Evolutionary conservation across 35 echinoderm and acorn worm genomes (phyloP), one percentile per base, ranked within the genome.

Genomic region (Lytechinus variegatus): DNA sequence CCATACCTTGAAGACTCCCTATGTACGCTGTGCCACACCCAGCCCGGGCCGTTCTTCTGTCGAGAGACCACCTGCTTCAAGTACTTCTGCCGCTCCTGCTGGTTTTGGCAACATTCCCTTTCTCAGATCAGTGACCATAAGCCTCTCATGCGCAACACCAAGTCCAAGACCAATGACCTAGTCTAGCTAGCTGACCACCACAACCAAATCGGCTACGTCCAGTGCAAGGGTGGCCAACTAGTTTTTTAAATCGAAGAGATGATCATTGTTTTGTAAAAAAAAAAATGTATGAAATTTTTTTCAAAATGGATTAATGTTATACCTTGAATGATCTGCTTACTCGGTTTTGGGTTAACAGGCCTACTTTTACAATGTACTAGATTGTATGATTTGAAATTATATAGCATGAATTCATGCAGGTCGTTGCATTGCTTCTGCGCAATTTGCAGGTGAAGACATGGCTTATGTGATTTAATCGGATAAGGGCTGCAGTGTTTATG

Each of bases 31-130:
- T 99, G 98, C 57, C 96, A 97, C 55, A 96, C 96, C 51, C 95
- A 98, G 24, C 91, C 98, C 14, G 98, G 98, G 10, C 97, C 97
- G 28, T 99, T 99, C 92, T 99, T 99, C 97, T 99, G 98, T 52
- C 98, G 98, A 14, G 98, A 99, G 61, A 92, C 91, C 16, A 95
- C 95, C 27, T 99, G 98, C 89, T 99, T 99, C 97, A 99, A 97
- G 93, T 99, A 99, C 72, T 99, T 98, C 95, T 99, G 98, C 79
- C 96, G 97, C 27, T 99, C 98, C 16, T 99, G 98, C 89, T 99
- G 98, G 98, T 58, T 99, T 14, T 99, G 98, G 98, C 98, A 98
- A 71, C 98, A 99, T 94, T 99, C 98, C 13, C 96, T 99, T 11
- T 95, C 96, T 4, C 96, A 97, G 52, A 94, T 99, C 3, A 95